phyloP scores from a whole-genome alignment of 2,888 invertebrate genomes.

The Trissolcus brochymenae region DNA sequence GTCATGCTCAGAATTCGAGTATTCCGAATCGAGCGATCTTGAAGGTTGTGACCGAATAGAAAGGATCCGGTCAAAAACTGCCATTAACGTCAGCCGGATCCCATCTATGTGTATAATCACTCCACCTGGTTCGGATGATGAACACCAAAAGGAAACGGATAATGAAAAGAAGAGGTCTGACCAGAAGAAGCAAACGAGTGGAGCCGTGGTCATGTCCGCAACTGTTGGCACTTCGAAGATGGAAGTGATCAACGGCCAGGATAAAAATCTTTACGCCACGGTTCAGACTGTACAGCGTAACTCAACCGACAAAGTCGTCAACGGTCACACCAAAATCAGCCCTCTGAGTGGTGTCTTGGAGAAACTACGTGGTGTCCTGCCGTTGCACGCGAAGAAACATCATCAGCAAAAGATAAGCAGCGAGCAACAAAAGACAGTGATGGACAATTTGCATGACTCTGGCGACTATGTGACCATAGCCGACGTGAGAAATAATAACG shows the following conservation, averaged over 20 bases:
- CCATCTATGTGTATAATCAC: constrained; percentile 96
- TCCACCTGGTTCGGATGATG: constrained; percentile 91
- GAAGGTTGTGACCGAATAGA: constrained; percentile 93
- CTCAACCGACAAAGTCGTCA: constrained; percentile 15
- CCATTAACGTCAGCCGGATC: constrained; percentile 90
- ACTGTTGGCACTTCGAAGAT: constrained; percentile 74
- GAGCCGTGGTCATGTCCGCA: constrained; percentile 72
- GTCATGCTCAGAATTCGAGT: constrained; percentile 87
- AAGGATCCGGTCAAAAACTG: constrained; percentile 89
- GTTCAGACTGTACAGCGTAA: constrained; percentile 68
- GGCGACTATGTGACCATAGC: constrained; percentile 93
- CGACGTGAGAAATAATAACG: constrained; percentile 88
- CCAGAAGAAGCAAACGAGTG: constrained; percentile 58
- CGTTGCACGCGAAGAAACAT: constrained; percentile 71
- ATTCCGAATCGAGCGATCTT: constrained; percentile 90
- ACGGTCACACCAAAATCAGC: constrained; percentile 62
- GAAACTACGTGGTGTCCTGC: constrained; percentile 79
- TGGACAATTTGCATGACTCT: constrained; percentile 76
- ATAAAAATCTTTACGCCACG: constrained; percentile 74
- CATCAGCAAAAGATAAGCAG: constrained; percentile 58
- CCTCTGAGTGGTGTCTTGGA: constrained; percentile 86
- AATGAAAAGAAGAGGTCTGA: constrained; percentile 62
- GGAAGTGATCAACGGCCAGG: constrained; percentile 74
- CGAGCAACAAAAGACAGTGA: constrained; percentile 52
- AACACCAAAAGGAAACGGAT: constrained; percentile 78